Base-by-base conservation (phyloP, 2,888 invertebrate species). In the Pocota personata region DNA sequence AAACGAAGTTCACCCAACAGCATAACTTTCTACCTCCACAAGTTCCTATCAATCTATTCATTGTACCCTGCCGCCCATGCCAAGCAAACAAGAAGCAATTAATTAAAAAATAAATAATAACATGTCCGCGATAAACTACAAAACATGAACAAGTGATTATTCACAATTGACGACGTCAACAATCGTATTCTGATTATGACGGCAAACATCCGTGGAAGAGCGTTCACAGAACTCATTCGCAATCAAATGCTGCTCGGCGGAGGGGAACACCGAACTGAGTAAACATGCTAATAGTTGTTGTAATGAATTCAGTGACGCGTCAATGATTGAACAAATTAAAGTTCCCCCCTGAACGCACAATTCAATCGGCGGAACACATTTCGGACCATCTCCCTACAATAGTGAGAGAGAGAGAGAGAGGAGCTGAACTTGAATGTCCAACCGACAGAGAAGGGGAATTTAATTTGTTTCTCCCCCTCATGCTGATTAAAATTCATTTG, bases 251-350 rank as follows among this genome's bases (percentile, higher is more conserved):
- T 0, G 3, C 12, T n/a, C 30, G 5, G 14, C 12, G 10, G 16
- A 30, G 27, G 14, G 48, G 37, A 27, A n/a, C 4, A 24, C 52
- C 19, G 10, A 64, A 24, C 24, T 43, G 58, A 80, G 71, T 40
- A 80, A 86, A 80, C 84, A 76, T 58, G 64, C 71, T 80, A 72
- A 80, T 80, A 64, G 66, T 64, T 57, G 73, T 67, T 71, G 64
- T 66, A 84, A 84, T 71, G 52, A 80, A 86, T 86, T 71, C 71
- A 80, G 71, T 80, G 69, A 80, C 75, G 80, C 84, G 84, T 86
- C 69, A 86, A 80, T 75, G 52, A 76, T 86, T 84, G 57, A 75
- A 80, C 64, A 79, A 83, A 73, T 73, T 83, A 79, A 78, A 62
- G 27, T 32, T 55, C 52, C 71, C 75, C 12, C 21, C 16, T 16